Conservation (phyloP, 1,140 invertebrate species). For the Cherax quadricarinatus region DNA sequence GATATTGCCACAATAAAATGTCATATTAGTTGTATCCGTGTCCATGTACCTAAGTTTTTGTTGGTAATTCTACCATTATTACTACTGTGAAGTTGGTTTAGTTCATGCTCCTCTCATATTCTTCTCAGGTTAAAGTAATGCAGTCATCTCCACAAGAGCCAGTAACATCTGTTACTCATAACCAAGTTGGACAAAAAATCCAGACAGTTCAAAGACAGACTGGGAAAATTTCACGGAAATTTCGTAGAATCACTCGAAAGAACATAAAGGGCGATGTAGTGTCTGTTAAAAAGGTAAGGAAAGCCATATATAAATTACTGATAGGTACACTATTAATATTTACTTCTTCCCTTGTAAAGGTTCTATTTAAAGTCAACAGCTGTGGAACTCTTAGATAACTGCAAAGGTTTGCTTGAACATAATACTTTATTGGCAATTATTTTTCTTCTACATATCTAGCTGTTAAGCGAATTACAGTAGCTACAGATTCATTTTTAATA, state of each 20-base stretch:
- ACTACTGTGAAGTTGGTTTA: neutral
- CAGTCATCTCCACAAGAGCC: constrained; percentile 20
- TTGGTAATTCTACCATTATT: too few relatives aligned
- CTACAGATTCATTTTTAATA: too few relatives aligned
- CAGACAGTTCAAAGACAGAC: constrained; percentile 44
- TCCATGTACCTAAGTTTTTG: too few relatives aligned
- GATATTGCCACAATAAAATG: too few relatives aligned
- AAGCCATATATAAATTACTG: neutral
- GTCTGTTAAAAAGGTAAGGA: constrained; percentile 56
- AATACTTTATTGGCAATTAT: too few relatives aligned
- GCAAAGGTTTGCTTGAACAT: neutral
- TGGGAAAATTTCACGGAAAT: constrained; percentile 26
- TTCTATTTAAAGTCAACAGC: neutral
- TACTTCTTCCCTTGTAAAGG: too few relatives aligned
- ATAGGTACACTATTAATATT: too few relatives aligned
- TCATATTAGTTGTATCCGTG: too few relatives aligned
- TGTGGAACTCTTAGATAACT: neutral
- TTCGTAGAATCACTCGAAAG: constrained; percentile 38
- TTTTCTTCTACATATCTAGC: too few relatives aligned
- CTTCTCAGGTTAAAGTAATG: constrained; percentile 47
- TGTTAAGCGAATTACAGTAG: too few relatives aligned
- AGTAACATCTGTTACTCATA: neutral
- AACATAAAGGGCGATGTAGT: constrained; percentile 43
- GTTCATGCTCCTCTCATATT: neutral
- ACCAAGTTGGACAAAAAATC: constrained; percentile 48